Conservation (phyloP, 1,140 invertebrate genomes). For the Maniola jurtina region DNA sequence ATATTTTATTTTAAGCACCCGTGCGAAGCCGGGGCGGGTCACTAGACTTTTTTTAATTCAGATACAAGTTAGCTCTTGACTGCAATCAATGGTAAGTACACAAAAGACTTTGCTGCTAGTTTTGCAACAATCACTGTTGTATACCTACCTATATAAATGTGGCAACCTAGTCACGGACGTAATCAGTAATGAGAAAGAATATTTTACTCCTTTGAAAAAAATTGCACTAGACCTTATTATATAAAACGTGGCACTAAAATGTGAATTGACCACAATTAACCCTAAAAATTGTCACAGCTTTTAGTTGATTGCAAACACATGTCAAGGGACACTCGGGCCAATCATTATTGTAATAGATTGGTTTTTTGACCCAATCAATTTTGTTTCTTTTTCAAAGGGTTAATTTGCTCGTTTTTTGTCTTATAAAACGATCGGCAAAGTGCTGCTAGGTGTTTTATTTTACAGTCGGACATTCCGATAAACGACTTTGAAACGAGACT, state of each 20-base stretch:
- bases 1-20: too few relatives aligned
- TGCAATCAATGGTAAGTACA: too few relatives aligned
- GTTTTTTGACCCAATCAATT: slow-evolving; percentile 25
- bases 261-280: not conserved
- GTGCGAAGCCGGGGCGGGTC: too few relatives aligned
- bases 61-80: too few relatives aligned
- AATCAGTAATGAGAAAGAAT: too few relatives aligned
- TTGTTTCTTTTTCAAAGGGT: not conserved
- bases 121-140: too few relatives aligned
- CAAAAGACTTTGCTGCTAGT: too few relatives aligned
- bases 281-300: slow-evolving; percentile 9
- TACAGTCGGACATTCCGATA: slow-evolving; percentile 18
- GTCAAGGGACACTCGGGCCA: slow-evolving; percentile 28
- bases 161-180: too few relatives aligned
- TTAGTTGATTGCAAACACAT: slow-evolving; percentile 34
- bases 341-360: slow-evolving; percentile 34
- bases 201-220: not conserved
- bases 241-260: not conserved
- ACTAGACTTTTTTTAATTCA: too few relatives aligned
- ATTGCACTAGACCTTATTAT: not conserved
- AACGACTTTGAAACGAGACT: not conserved
- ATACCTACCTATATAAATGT: too few relatives aligned
- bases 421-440: slow-evolving; percentile 30
- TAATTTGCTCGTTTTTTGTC: not conserved
- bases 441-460: slow-evolving; percentile 27